Base-by-base conservation (phyloP, 2,888 invertebrate genomes). In the Ernsta delagoae region DNA sequence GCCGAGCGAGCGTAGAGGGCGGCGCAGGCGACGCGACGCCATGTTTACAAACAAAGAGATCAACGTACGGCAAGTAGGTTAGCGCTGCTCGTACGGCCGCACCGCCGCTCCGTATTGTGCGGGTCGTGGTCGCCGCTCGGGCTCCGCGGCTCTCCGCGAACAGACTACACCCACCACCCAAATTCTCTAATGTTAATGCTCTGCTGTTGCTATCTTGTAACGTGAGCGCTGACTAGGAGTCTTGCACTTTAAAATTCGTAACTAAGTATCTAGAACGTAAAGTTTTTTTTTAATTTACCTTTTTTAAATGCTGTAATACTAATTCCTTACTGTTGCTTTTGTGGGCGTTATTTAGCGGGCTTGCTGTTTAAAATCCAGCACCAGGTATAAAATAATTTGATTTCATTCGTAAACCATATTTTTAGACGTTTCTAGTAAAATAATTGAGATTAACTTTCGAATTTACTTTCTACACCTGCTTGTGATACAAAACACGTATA, bases 31-130 rank as follows among this genome's bases (percentile, higher is more conserved):
- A 36, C 57, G 57, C 57, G 85, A 81, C 85, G 88, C 86, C 88
- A 87, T 93, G 93, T 93, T 94, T 93, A 93, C 90, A 92, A 94
- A 94, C 93, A 94, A 92, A 88, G 87, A 92, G 93, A 93, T 90
- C 93, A 94, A 93, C 83, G 93, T 80, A 84, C 93, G 85, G 83
- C 81, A 94, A 92, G 92, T 94, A 92, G 93, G 93, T 92, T 91
- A 92, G 76, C 85, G 82, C 87, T 84, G 84, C 83, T 78, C 77
- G 79, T 80, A 79, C 83, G 83, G 72, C 72, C 72, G 75, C 72
- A 76, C 77, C 75, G 75, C 73, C 72, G 76, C 78, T 75, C 79
- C 76, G 81, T 90, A 81, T 92, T 92, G 92, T 86, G 92, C 91
- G 86, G 92, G 92, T 92, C 91, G 91, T 86, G 92, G 92, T 24